phyloP scores from a whole-genome alignment of 2,888 invertebrate genomes.

The Panopea generosa region DNA sequence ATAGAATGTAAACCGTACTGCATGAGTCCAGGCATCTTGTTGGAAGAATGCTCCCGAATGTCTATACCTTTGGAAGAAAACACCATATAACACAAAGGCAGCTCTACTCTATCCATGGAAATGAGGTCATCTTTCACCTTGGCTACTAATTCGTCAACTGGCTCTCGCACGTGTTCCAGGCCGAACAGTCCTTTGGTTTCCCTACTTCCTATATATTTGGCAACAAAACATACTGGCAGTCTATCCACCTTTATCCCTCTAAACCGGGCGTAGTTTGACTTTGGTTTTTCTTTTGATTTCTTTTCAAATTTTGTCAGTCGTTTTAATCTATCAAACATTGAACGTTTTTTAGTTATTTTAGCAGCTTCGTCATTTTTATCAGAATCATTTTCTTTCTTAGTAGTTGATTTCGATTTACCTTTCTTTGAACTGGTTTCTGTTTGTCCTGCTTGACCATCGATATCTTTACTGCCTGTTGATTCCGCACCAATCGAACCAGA shows the following conservation, averaged over 20 bases:
- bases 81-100: constrained; percentile 81
- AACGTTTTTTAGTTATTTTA: constrained; percentile 54
- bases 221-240: constrained; percentile 84
- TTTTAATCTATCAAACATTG: constrained; percentile 69
- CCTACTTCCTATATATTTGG: constrained; percentile 82
- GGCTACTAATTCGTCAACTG: constrained; percentile 82
- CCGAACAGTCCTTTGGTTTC: constrained; percentile 81
- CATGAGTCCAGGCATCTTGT: constrained; percentile 69
- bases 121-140: constrained; percentile 74
- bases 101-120: constrained; percentile 74
- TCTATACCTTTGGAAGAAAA: constrained; percentile 81
- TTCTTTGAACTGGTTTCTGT: constrained; percentile 18
- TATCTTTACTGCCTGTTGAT: constrained; percentile 40
- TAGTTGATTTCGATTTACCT: constrained; percentile 31
- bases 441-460: constrained; percentile 22
- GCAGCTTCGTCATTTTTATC: constrained; percentile 48
- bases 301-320: constrained; percentile 74
- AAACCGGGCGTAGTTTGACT: constrained; percentile 70
- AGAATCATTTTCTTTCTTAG: constrained; percentile 17
- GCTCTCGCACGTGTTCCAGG: constrained; percentile 80
- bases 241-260: constrained; percentile 77
- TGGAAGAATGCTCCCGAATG: constrained; percentile 78
- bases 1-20: constrained; percentile 78
- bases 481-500: constrained; percentile 54
- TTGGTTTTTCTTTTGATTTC: constrained; percentile 47